These are phyloP conservation scores for Vidua macroura DNA, from an alignment of 2,113 vertebrate species.

Conservation along the genomic window DNA sequence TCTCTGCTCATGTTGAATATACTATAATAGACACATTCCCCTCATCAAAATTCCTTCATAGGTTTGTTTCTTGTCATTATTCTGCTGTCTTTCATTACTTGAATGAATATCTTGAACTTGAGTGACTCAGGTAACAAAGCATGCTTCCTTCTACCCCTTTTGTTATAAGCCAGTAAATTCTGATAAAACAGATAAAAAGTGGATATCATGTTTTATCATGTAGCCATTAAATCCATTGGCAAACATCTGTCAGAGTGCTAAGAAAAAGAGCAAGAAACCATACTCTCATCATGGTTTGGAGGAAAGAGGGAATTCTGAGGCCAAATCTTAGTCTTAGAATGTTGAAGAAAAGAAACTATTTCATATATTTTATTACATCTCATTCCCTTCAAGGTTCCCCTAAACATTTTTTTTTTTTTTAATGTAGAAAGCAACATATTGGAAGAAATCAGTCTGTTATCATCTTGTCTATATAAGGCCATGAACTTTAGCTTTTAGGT, in stretches of 20 bases:
- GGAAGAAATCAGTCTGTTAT: neutral
- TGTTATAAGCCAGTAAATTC: neutral
- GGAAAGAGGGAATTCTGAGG: neutral
- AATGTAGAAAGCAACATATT: accelerated
- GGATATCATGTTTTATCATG: neutral
- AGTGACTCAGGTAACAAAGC: neutral
- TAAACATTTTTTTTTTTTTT: neutral
- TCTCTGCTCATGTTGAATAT: neutral
- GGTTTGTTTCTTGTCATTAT: neutral
- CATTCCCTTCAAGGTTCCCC: neutral
- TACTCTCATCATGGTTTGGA: neutral
- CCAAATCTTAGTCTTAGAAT: neutral
- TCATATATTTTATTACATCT: neutral
- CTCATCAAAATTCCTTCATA: neutral
- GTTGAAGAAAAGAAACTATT: neutral
- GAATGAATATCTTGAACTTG: neutral
- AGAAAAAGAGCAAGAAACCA: neutral
- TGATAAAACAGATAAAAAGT: neutral
- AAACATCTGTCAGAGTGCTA: neutral
- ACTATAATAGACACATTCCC: neutral
- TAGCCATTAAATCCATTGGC: neutral
- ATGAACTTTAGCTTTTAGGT: neutral
- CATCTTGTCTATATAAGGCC: neutral
- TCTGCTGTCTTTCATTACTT: neutral
- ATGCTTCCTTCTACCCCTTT: neutral